A percentile compares a stretch with the other conserved stretches of the same genome.
phyloP scores from a whole-genome alignment of 2,888 invertebrate species.

The Thecophora atra region DNA sequence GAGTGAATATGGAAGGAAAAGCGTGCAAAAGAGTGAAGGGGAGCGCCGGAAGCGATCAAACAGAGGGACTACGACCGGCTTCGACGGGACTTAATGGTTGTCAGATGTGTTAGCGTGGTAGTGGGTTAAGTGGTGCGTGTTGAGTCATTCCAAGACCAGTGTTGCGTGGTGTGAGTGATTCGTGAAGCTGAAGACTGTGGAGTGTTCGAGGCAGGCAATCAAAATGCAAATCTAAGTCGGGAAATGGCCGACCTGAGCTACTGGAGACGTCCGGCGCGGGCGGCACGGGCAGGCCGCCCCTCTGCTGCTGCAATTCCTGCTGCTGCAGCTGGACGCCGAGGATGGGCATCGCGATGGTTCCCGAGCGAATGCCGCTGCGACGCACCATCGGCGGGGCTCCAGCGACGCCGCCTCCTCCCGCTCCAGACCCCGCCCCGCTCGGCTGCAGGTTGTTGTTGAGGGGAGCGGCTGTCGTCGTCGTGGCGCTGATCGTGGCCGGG shows the following conservation, averaged over 20 bases:
- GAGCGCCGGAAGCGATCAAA: not conserved
- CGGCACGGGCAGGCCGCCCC: constrained; percentile 68
- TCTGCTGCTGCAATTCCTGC: constrained; percentile 64
- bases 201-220: not conserved
- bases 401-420: constrained; percentile 43
- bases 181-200: not conserved
- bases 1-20: not conserved
- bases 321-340: constrained; percentile 61
- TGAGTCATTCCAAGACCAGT: not conserved
- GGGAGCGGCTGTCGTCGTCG: constrained; percentile 20
- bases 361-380: constrained; percentile 58
- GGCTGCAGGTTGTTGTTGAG: constrained; percentile 16
- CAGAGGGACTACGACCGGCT: too few relatives aligned
- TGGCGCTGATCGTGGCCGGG: constrained; percentile 1
- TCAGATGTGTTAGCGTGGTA: not conserved
- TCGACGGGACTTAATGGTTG: not conserved
- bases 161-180: not conserved
- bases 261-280: constrained; percentile 67
- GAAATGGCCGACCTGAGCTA: constrained; percentile 66
- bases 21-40: not conserved
- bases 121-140: too few relatives aligned
- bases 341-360: constrained; percentile 61
- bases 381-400: constrained; percentile 54
- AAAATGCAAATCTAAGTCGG: not conserved
- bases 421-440: constrained; percentile 27